phyloP scores from a whole-genome alignment of 1,140 invertebrate species.

The Ips nitidus region DNA sequence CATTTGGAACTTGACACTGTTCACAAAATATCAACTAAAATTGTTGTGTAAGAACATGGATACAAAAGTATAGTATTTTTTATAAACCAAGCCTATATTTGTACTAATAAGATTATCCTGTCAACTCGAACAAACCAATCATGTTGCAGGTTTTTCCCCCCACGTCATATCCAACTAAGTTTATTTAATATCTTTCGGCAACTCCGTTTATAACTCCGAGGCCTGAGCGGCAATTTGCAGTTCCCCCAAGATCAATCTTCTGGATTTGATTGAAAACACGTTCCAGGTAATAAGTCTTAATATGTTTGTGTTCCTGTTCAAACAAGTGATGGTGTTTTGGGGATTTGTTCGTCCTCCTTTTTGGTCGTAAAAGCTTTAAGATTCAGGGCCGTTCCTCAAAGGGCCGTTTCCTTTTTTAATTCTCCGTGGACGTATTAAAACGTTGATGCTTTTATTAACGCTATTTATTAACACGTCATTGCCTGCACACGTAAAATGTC shows the following conservation, averaged over 20 bases:
- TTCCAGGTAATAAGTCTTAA: slow-evolving; percentile 18
- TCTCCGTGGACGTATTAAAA: too few relatives aligned
- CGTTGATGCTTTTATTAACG: neutral
- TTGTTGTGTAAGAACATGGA: too few relatives aligned
- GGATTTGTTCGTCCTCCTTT: slow-evolving; percentile 6
- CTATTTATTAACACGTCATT: neutral
- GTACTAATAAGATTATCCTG: too few relatives aligned
- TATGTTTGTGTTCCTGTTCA: slow-evolving; percentile 16
- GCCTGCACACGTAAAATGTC: neutral
- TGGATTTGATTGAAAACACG: slow-evolving; percentile 19
- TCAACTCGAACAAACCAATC: too few relatives aligned
- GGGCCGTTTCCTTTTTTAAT: too few relatives aligned
- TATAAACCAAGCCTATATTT: too few relatives aligned
- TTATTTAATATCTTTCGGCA: slow-evolving; percentile 1
- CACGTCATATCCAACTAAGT: too few relatives aligned
- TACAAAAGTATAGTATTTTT: too few relatives aligned
- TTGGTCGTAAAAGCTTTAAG: neutral
- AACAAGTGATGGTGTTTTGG: neutral
- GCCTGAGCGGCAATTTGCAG: neutral
- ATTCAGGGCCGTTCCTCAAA: neutral
- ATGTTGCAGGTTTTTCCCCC: too few relatives aligned
- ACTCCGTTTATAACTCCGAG: neutral
- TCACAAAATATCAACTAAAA: too few relatives aligned
- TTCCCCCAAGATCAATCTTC: slow-evolving; percentile 10
- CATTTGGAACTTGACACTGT: too few relatives aligned